Percentiles rank a stretch among this genome's conserved stretches.
phyloP scores from a whole-genome alignment of 2,113 vertebrate genomes.

The Silurus asotus region DNA sequence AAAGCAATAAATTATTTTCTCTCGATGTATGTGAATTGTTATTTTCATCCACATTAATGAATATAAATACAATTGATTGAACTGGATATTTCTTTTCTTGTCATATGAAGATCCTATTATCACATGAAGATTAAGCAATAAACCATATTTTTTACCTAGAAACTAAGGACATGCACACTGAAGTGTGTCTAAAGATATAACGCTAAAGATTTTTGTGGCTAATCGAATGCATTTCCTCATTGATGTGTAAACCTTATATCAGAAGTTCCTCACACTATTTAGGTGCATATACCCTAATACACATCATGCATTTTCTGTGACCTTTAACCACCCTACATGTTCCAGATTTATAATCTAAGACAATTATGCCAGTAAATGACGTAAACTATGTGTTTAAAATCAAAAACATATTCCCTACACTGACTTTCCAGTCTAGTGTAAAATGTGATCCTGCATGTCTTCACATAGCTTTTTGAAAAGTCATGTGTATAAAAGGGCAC shows the following conservation, averaged over 20 bases:
- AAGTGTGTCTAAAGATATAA: not conserved
- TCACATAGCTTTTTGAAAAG: not conserved
- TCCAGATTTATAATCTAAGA: not conserved
- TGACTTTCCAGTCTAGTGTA: not conserved
- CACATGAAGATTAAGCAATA: not conserved
- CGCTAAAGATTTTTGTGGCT: not conserved
- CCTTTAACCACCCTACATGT: not conserved
- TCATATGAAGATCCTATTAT: not conserved
- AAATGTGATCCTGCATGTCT: not conserved
- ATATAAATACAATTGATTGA: not conserved
- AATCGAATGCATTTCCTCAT: not conserved
- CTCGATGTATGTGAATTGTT: not conserved
- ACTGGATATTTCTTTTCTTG: not conserved
- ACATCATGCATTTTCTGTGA: not conserved
- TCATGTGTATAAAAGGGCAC: not conserved
- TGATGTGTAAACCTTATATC: not conserved
- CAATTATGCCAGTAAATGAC: not conserved
- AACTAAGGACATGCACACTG: not conserved
- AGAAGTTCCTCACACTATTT: not conserved
- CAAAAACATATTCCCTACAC: not conserved
- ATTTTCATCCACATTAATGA: too few species aligned
- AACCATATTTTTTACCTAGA: not conserved
- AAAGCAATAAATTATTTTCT: not conserved
- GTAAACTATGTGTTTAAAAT: not conserved
- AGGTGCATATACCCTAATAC: too few species aligned